phyloP scores from a whole-genome alignment of 2,888 invertebrate genomes.

The Mimachlamys varia region DNA sequence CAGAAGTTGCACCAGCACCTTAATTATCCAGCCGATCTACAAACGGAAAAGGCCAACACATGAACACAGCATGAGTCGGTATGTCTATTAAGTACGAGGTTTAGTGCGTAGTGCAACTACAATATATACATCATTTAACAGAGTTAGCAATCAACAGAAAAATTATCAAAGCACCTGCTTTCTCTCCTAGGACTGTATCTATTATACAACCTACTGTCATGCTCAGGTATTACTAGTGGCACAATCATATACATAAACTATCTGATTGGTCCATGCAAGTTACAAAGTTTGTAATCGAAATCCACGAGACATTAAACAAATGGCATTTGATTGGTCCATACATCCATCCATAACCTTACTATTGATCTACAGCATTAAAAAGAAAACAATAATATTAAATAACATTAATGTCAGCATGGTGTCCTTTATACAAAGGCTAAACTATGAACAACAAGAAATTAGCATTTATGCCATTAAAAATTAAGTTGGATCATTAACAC shows the following conservation, averaged over 20 bases:
- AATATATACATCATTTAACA: background rate
- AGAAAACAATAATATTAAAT: background rate
- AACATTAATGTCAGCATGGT: background rate
- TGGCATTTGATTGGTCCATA: background rate
- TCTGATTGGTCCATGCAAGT: background rate
- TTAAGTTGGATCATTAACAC: too few relatives aligned
- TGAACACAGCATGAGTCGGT: background rate
- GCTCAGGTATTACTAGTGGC: background rate
- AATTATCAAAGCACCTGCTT: background rate
- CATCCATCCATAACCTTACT: background rate
- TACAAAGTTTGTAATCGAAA: background rate
- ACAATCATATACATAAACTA: background rate
- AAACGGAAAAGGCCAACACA: background rate
- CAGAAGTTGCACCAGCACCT: slow-evolving; percentile 22
- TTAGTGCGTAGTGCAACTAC: background rate
- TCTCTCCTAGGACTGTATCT: background rate
- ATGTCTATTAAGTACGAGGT: background rate
- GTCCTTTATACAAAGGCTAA: too few relatives aligned
- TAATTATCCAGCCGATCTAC: background rate
- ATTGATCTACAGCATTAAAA: background rate
- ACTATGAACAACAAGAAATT: too few relatives aligned
- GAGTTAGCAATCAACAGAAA: background rate
- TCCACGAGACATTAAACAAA: background rate
- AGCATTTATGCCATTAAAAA: too few relatives aligned
- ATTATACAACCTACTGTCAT: background rate